phyloP scores from a whole-genome alignment of 2,888 invertebrate genomes.

The Oscheius sp. region DNA sequence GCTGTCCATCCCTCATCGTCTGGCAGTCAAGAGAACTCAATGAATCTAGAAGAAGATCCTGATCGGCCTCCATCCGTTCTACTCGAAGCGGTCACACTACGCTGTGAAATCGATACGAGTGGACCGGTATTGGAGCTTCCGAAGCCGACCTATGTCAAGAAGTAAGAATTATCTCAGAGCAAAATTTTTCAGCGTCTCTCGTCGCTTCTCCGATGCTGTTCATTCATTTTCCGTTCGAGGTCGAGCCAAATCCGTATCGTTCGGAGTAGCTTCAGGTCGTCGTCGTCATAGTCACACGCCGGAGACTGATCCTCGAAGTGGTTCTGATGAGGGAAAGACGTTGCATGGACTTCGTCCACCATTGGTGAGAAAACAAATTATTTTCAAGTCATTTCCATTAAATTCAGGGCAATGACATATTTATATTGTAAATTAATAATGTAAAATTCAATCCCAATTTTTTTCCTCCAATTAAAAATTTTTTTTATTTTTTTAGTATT shows the following conservation, averaged over 20 bases:
- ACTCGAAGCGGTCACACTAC: slow-evolving; percentile 66
- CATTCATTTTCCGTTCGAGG: slow-evolving; percentile 42
- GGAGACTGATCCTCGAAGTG: slow-evolving; percentile 38
- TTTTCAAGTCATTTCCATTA: too few species aligned
- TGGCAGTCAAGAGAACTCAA: slow-evolving; percentile 63
- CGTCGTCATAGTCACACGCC: slow-evolving; percentile 52
- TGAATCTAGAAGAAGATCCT: slow-evolving; percentile 34
- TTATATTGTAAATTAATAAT: too few species aligned
- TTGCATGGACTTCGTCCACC: slow-evolving; percentile 57
- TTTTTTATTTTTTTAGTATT: too few species aligned
- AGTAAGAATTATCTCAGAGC: slow-evolving; percentile 33
- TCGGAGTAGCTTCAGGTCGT: slow-evolving; percentile 40
- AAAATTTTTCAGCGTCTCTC: slow-evolving; percentile 48
- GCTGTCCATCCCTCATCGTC: slow-evolving; percentile 63
- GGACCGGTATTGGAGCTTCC: slow-evolving; percentile 57
- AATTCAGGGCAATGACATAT: too few species aligned
- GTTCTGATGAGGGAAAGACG: slow-evolving; percentile 51
- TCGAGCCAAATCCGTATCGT: slow-evolving; percentile 54
- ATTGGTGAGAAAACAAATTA: slow-evolving; percentile 37
- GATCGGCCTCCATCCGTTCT: slow-evolving; percentile 62
- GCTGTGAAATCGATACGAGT: slow-evolving; percentile 53
- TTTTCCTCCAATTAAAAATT: too few species aligned
- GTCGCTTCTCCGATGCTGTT: slow-evolving; percentile 63
- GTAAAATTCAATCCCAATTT: background rate
- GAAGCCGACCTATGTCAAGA: slow-evolving; percentile 53